Base-by-base conservation (phyloP, 2,797 vertebrate species). In the Anguilla anguilla region DNA sequence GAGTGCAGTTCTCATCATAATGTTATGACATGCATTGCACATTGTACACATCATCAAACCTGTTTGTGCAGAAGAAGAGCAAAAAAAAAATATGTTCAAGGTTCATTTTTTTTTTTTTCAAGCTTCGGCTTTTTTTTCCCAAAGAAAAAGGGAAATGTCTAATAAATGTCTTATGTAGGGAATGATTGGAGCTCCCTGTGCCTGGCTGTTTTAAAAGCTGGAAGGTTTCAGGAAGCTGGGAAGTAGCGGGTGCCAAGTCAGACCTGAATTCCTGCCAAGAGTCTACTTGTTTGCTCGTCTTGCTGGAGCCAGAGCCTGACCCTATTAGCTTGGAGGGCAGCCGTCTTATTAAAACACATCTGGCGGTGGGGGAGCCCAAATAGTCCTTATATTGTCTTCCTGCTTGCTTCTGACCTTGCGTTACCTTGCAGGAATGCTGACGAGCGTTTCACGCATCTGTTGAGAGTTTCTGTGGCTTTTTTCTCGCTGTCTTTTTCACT, bases 301-400 rank as follows among this genome's bases (percentile, higher is more conserved):
- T 94, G 94, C 98, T 97, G 98, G 98, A 99, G 98, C 98, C 98
- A 97, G 98, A 95, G 95, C 96, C 97, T 99, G 98, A 99, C 98
- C 98, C 98, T 98, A 97, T 97, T 98, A 98, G 97, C 96, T 97
- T 89, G 92, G 96, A 97, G 98, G 98, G 98, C 98, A 98, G 97
- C 97, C 96, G 97, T 96, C 97, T 97, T 97, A 96, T 97, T 97
- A 97, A 96, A 96, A 96, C 98, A 98, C 98, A 99, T 99, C 98
- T 99, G 98, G 98, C 95, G 93, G 96, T 94, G 94, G 96, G 96
- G 96, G 96, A 97, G 96, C 96, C 96, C 93, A 94, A 96, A 96
- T 94, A 97, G 96, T 95, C 96, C 96, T 94, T 94, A 96, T 95
- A 97, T 97, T 97, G 96, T 97, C 96, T 97, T 96, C 96, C 96